A percentile compares a stretch with the other conserved stretches of the same genome.
Evolutionary conservation across 1,140 invertebrate genomes (phyloP).

Genomic region (Apis mellifera): DNA sequence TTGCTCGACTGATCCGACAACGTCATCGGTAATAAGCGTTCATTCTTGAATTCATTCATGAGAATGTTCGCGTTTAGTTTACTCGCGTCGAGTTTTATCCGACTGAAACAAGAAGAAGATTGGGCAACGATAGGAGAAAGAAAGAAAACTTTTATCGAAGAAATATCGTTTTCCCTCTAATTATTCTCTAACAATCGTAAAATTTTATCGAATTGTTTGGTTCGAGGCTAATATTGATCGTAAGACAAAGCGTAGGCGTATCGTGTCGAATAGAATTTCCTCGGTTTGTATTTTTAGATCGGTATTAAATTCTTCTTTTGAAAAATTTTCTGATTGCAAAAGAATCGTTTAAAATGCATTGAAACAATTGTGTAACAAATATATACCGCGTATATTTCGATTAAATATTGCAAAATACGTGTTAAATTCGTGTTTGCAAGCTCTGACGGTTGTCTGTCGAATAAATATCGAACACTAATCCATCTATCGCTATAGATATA

Average conservation of each 20-base stretch:
- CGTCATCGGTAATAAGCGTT: not conserved
- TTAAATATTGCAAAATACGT: not conserved
- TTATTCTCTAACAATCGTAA: not conserved
- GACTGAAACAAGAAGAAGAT: no score
- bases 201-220: not conserved
- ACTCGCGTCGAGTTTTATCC: not conserved
- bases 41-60: not conserved
- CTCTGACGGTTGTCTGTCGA: constrained; percentile 78
- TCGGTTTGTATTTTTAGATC: not conserved
- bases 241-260: not conserved
- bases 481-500: no score
- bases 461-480: constrained; percentile 50
- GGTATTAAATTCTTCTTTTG: not conserved
- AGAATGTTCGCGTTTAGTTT: not conserved
- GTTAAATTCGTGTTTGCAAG: constrained; percentile 70
- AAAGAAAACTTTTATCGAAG: no score
- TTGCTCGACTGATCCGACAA: not conserved
- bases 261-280: not conserved
- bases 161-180: no score
- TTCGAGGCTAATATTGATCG: not conserved
- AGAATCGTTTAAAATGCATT: not conserved
- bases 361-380: not conserved
- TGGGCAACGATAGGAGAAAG: no score
- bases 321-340: not conserved
- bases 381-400: not conserved